Evolutionary conservation across 2,888 invertebrate genomes (phyloP), one percentile per base, ranked within the genome.

Genomic region (Allolobophora icterica): DNA sequence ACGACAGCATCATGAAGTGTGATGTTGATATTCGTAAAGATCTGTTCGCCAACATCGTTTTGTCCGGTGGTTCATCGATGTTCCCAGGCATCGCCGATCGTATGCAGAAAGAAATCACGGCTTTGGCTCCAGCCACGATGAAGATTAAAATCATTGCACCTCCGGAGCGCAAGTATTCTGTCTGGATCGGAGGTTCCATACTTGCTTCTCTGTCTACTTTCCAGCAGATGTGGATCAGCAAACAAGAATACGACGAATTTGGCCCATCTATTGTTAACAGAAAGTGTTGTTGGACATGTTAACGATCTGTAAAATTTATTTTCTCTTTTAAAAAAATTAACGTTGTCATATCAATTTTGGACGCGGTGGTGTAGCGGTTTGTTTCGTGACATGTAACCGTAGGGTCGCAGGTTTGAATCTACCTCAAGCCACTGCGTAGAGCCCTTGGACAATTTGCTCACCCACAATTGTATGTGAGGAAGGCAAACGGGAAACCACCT

Each of bases 101-200:
- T 94, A 98, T 98, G 98, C 98, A 98, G 96, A 98, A 98, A 96
- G 98, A 98, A 96, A 98, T 98, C 96, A 98, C 98, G 93, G 97
- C 98, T 92, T 96, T 98, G 93, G 96, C 96, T 89, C 96, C 96
- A 91, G 95, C 96, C 94, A 96, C 96, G 91, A 96, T 97, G 96
- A 97, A 96, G 95, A 96, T 97, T 95, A 96, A 96, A 95, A 96
- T 96, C 95, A 98, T 98, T 96, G 98, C 98, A 94, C 98, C 98
- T 91, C 98, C 98, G 93, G 98, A 98, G 96, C 97, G 98, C 95
- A 98, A 98, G 96, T 98, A 98, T 97, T 98, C 98, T 95, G 98
- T 98, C 94, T 99, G 98, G 98, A 98, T 99, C 96, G 98, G 99
- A 95, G 98, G 98, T 94, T 98, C 98, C 95, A 98, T 99, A 96